A percentile compares a stretch with the other conserved stretches of the same genome.
phyloP scores from a whole-genome alignment of 2,888 invertebrate genomes.

The Branchipolynoe longqiensis region DNA sequence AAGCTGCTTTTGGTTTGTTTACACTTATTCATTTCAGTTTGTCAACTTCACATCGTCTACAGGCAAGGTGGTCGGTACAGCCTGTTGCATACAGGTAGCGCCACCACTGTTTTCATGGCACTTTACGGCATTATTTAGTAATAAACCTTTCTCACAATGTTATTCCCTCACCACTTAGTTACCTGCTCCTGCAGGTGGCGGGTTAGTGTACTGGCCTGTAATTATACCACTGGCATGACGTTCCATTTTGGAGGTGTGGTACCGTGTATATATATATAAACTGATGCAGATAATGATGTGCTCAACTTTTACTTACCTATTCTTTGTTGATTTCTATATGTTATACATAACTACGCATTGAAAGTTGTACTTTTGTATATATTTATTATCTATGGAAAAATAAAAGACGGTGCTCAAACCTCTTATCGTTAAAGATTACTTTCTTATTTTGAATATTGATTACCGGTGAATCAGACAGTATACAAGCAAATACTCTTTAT shows the following conservation, averaged over 20 bases:
- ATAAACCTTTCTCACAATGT: constrained; percentile 6
- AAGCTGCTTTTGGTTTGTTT: background rate
- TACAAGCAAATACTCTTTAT: too few species aligned
- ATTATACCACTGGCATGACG: constrained; percentile 16
- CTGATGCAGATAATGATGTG: constrained; percentile 41
- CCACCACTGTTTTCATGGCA: too few species aligned
- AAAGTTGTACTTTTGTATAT: constrained; percentile 57
- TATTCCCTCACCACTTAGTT: constrained; percentile 20
- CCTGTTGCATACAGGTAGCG: too few species aligned
- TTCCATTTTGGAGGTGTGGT: constrained; percentile 34
- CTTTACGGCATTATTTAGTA: background rate
- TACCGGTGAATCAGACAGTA: too few species aligned
- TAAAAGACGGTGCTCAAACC: constrained; percentile 49
- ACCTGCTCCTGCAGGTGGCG: background rate
- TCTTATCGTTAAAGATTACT: too few species aligned
- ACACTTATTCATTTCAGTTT: background rate
- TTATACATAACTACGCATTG: constrained; percentile 50
- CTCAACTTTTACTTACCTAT: constrained; percentile 51
- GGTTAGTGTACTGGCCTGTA: background rate
- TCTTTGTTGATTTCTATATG: constrained; percentile 46
- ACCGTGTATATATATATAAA: constrained; percentile 23
- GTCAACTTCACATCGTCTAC: too few species aligned
- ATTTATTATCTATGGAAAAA: constrained; percentile 42
- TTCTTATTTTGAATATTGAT: too few species aligned
- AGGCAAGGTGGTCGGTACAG: too few species aligned